A percentile compares a stretch with the other conserved stretches of the same genome.
Evolutionary conservation across 2,797 vertebrate species (phyloP).

Genomic region (Clamator glandarius): DNA sequence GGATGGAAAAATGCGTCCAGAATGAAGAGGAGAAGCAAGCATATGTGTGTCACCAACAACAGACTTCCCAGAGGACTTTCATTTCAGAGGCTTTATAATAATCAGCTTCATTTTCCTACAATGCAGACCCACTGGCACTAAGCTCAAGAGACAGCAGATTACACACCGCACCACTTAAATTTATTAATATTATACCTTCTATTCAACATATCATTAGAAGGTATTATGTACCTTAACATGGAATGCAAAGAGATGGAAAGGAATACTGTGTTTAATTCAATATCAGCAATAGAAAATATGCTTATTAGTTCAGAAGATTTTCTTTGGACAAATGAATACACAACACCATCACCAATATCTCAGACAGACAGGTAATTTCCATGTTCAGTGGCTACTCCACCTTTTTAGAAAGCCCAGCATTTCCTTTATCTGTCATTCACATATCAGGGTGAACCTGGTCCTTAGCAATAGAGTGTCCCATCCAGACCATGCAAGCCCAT

Average conservation of each 20-base stretch:
- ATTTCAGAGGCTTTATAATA: background rate
- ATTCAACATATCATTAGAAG: background rate
- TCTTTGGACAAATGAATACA: background rate
- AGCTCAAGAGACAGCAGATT: constrained; percentile 40
- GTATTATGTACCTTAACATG: background rate
- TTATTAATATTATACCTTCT: background rate
- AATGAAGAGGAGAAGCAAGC: background rate
- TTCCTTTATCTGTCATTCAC: background rate
- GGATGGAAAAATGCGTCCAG: background rate
- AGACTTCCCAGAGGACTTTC: background rate
- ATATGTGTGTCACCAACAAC: background rate
- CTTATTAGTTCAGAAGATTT: background rate
- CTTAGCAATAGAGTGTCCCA: background rate
- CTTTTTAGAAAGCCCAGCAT: background rate
- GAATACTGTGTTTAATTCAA: background rate
- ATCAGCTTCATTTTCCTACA: background rate
- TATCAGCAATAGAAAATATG: background rate
- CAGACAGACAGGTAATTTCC: background rate
- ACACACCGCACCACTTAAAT: background rate
- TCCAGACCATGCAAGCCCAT: background rate
- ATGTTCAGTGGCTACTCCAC: background rate
- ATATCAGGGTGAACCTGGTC: background rate
- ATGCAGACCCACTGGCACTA: background rate
- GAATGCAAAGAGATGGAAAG: background rate
- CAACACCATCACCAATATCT: background rate